Conservation (phyloP, 2,797 vertebrate genomes). For the Notolepis coatsorum region DNA sequence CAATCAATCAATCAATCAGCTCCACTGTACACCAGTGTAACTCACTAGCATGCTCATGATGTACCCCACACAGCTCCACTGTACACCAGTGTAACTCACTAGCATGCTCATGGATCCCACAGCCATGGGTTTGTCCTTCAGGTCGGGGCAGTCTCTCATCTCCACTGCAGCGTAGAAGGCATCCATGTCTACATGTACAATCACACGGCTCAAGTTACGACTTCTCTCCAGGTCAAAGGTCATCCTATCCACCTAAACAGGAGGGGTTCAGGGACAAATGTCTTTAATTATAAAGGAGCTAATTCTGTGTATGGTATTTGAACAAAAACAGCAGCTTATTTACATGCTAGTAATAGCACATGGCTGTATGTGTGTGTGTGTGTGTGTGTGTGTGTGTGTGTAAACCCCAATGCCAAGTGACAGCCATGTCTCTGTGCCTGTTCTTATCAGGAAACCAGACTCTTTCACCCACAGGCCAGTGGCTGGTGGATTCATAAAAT, state of each 20-base stretch:
- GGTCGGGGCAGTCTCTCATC: slow-evolving; percentile 93
- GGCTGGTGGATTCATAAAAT: too few relatives aligned
- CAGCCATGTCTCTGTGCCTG: too few relatives aligned
- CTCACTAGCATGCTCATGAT: too few relatives aligned
- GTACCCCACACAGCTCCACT: too few relatives aligned
- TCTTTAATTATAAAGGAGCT: background rate
- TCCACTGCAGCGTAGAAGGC: slow-evolving; percentile 98
- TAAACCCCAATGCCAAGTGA: too few relatives aligned
- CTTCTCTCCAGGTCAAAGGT: slow-evolving; percentile 82
- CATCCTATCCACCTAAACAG: slow-evolving; percentile 85
- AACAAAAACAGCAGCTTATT: background rate
- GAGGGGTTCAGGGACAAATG: background rate
- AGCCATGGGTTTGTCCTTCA: slow-evolving; percentile 95
- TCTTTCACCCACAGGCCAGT: too few relatives aligned
- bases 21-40: too few relatives aligned
- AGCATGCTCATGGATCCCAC: slow-evolving; percentile 97
- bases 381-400: background rate
- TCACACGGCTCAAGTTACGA: slow-evolving; percentile 87
- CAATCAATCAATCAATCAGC: too few relatives aligned
- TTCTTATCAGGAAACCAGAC: too few relatives aligned
- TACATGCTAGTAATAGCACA: background rate
- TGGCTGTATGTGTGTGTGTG: background rate
- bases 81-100: slow-evolving; percentile 71
- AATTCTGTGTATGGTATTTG: background rate
- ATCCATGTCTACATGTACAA: slow-evolving; percentile 98